Evolutionary conservation across 1,140 invertebrate genomes (phyloP).

Genomic region (Popillia japonica): DNA sequence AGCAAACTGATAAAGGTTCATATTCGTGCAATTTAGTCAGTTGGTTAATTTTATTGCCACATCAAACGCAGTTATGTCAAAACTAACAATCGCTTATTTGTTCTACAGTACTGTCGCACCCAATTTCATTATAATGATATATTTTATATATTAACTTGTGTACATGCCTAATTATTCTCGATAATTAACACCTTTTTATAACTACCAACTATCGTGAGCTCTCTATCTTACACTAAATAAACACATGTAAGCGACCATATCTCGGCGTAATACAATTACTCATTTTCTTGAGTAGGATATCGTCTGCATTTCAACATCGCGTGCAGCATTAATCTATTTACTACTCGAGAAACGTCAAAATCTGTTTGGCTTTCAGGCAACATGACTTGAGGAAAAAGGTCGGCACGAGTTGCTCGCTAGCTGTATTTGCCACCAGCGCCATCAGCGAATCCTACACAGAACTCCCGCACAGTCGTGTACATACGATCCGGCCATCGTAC

Average conservation of each 20-base stretch:
- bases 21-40: no score
- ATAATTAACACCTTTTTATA: neutral
- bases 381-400: conserved; percentile 41
- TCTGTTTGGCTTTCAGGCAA: conserved; percentile 50
- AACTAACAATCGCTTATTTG: no score
- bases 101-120: no score
- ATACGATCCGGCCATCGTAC: neutral
- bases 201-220: neutral
- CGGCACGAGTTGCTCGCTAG: neutral
- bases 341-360: conserved; percentile 47
- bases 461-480: neutral
- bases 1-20: no score
- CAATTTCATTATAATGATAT: no score
- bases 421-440: neutral
- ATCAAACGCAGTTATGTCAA: no score
- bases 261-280: conserved; percentile 51
- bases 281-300: conserved; percentile 50
- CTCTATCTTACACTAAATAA: neutral
- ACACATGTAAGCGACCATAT: conserved; percentile 31
- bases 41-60: no score
- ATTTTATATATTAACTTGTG: no score
- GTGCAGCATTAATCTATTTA: conserved; percentile 52
- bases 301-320: conserved; percentile 51
- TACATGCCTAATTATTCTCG: no score
- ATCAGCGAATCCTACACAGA: neutral